These are phyloP conservation scores for Lapara coniferarum DNA, from an alignment of 2,888 invertebrate species.

Conservation along the genomic window DNA sequence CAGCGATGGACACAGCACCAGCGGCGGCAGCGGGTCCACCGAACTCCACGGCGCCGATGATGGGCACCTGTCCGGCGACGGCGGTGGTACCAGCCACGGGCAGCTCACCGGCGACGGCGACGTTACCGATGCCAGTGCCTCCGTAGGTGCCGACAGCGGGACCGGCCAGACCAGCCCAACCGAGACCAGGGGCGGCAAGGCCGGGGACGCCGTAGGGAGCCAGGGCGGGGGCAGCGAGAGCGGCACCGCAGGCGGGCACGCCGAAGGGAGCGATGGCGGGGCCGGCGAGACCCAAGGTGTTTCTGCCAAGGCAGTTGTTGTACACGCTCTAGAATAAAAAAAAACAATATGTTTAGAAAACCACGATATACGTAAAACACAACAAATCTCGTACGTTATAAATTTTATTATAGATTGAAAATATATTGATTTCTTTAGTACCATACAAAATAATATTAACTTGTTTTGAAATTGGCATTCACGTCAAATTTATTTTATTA, in stretches of 20 bases:
- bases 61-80: constrained; percentile 45
- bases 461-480: too few species aligned
- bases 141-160: constrained; percentile 30
- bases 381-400: too few species aligned
- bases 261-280: neutral
- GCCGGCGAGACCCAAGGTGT: neutral
- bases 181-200: constrained; percentile 19
- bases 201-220: constrained; percentile 2
- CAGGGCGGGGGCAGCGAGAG: neutral
- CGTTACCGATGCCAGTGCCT: constrained; percentile 43
- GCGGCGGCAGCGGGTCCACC: constrained; percentile 39
- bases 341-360: too few species aligned
- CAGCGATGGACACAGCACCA: constrained; percentile 42
- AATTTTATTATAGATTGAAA: too few species aligned
- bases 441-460: too few species aligned
- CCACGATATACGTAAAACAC: too few species aligned
- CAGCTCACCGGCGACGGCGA: constrained; percentile 46
- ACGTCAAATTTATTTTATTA: too few species aligned
- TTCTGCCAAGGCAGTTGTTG: constrained; percentile 16
- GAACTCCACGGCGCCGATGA: constrained; percentile 46
- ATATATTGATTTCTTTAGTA: too few species aligned
- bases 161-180: constrained; percentile 24
- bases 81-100: constrained; percentile 47
- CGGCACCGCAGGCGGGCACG: constrained; percentile 3
- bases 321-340: constrained; percentile 28